Percentiles rank a stretch among this genome's conserved stretches.
Evolutionary conservation across 2,797 vertebrate genomes (phyloP).

Genomic region (Ctenopoma multispine): DNA sequence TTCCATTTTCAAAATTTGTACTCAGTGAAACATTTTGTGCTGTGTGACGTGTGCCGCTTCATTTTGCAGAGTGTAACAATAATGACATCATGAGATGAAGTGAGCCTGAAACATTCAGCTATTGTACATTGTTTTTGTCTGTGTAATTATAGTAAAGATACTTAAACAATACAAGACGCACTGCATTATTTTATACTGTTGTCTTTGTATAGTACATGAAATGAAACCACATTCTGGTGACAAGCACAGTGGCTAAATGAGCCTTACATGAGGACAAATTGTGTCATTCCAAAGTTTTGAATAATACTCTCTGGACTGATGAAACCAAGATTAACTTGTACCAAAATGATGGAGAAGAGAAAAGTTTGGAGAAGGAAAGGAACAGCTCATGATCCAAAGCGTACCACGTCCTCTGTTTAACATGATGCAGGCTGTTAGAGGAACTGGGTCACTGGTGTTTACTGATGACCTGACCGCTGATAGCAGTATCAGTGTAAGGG

Average conservation of each 20-base stretch:
- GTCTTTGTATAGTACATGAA: not conserved
- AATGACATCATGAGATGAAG: conserved; percentile 61
- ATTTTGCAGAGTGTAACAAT: conserved; percentile 69
- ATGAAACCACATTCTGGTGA: not conserved
- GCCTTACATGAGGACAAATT: conserved; percentile 1
- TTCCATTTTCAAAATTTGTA: conserved; percentile 80
- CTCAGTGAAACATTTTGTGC: conserved; percentile 69
- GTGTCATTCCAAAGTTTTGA: not conserved
- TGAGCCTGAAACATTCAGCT: conserved; percentile 70
- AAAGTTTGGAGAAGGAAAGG: too few species aligned
- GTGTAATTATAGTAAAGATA: conserved; percentile 86
- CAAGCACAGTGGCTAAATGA: conserved; percentile 1
- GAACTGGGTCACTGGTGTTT: too few species aligned
- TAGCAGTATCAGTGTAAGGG: too few species aligned
- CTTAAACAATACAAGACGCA: conserved; percentile 60
- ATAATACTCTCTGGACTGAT: too few species aligned
- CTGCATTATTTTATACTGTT: conserved; percentile 4
- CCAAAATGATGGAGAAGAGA: too few species aligned
- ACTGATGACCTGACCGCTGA: too few species aligned
- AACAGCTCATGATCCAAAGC: too few species aligned
- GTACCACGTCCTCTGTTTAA: too few species aligned
- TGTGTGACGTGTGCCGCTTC: conserved; percentile 70
- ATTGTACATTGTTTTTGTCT: conserved; percentile 85
- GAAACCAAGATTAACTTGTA: too few species aligned
- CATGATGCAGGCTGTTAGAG: too few species aligned